Base-by-base conservation (phyloP, 2,113 vertebrate species). In the Epinephelus moara region DNA sequence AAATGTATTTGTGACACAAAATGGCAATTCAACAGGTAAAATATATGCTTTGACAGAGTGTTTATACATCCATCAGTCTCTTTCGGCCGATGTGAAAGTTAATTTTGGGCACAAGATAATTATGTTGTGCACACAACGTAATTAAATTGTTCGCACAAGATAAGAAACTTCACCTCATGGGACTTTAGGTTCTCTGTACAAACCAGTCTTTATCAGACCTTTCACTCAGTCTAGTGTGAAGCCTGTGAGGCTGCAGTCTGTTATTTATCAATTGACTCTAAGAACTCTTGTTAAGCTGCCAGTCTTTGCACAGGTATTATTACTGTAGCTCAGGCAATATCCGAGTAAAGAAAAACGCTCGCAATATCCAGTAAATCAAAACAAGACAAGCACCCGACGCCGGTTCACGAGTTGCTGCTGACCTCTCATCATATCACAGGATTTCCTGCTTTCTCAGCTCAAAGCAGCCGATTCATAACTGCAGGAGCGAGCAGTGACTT, bases 361-460 rank as follows among this genome's bases (percentile, higher is more conserved):
- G 21, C 47, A 63, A 27, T 70, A 53, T n/a, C n/a, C 47, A 62
- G 47, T 45, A 45, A 55, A 70, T 42, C 57, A 70, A 30, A 59
- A 49, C 40, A n/a, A 67, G 30, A 75, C 49, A 27, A 30, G 18
- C 6, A 4, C 5, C 25, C 53, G 19, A 63, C 30, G n/a, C 5
- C 11, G 33, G 15, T 55, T 53, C 15, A 42, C 27, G 12, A 64
- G 42, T 10, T 14, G 30, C 45, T 11, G 57, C 56, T 62, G 57
- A 70, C 56, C 64, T 27, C 47, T 62, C 67, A 27, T 62, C 56
- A 30, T 30, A 11, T 53, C 21, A 11, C 64, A 69, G 76, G n/a
- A 53, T 60, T 70, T 62, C 45, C 21, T 80, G 68, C 68, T 49
- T 57, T 77, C 52, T 67, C 76, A 70, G 67, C 66, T 52, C 30